These are phyloP conservation scores for Drosophila rellima DNA, from an alignment of 2,888 invertebrate genomes.

Conservation along the genomic window DNA sequence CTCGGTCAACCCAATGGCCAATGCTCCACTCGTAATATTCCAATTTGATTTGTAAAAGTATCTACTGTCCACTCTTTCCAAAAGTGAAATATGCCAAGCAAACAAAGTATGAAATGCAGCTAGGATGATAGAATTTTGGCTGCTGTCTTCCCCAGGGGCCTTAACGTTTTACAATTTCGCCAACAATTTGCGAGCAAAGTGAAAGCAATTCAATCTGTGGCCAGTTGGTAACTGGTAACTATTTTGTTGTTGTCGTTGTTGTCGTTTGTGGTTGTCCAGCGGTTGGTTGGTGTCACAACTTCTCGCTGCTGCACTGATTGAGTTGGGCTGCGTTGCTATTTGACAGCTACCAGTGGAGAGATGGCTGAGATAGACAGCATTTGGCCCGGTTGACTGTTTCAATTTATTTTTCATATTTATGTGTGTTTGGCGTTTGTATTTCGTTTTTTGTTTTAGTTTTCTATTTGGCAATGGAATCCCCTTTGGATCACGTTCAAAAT, in stretches of 20 bases:
- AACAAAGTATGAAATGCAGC: conserved; percentile 23
- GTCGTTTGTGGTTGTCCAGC: conserved; percentile 11
- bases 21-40: not conserved
- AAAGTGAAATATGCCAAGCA: conserved; percentile 22
- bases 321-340: conserved; percentile 34
- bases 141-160: conserved; percentile 31
- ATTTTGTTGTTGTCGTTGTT: conserved; percentile 18
- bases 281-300: conserved; percentile 32
- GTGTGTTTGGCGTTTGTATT: conserved; percentile 32
- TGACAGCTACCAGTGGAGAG: conserved; percentile 29
- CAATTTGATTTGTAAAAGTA: conserved; percentile 23
- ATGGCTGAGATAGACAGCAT: conserved; percentile 31
- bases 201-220: conserved; percentile 75
- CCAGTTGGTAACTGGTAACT: conserved; percentile 34
- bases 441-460: conserved; percentile 71
- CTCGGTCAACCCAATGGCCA: not conserved
- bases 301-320: conserved; percentile 45
- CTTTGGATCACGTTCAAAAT: conserved; percentile 54
- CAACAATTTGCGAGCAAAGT: conserved; percentile 53
- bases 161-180: conserved; percentile 47
- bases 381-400: conserved; percentile 55
- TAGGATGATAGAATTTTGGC: conserved; percentile 9
- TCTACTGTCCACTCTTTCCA: conserved; percentile 6
- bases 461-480: conserved; percentile 64
- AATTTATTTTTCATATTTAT: conserved; percentile 56